A percentile compares a stretch with the other conserved stretches of the same genome.
Evolutionary conservation across 2,888 invertebrate species (phyloP).

Genomic region (Fragum whitleyi): DNA sequence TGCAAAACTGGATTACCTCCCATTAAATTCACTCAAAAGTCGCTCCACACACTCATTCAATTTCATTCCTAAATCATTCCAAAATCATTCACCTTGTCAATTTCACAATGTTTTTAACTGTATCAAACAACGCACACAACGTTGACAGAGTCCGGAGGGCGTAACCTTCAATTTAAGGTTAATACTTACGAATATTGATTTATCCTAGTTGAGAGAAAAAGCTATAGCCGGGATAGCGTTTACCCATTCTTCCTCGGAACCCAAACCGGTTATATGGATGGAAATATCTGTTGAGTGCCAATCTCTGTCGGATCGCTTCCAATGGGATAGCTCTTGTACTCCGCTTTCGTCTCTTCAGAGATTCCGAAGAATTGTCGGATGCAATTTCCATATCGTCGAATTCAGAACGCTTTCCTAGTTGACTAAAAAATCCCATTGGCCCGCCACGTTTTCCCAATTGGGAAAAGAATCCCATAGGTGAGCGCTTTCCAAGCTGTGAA

Average conservation of each 20-base stretch:
- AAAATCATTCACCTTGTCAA: no score
- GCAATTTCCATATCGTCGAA: not conserved
- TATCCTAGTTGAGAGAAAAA: constrained; percentile 35
- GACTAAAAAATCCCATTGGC: constrained; percentile 12
- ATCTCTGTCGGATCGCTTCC: not conserved
- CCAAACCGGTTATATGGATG: constrained; percentile 30
- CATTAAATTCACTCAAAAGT: no score
- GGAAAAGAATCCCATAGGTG: constrained; percentile 9
- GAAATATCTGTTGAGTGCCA: constrained; percentile 10
- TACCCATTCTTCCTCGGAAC: constrained; percentile 34
- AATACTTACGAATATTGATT: no score
- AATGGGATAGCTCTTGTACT: not conserved
- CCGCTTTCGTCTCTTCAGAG: constrained; percentile 11
- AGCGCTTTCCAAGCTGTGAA: constrained; percentile 40
- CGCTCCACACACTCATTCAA: no score
- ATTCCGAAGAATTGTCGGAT: not conserved
- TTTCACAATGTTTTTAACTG: no score
- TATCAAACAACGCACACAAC: no score
- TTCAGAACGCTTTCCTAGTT: constrained; percentile 42
- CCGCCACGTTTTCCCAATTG: constrained; percentile 23
- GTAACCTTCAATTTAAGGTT: no score
- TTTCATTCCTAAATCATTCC: no score
- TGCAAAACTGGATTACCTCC: no score
- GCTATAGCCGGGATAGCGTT: constrained; percentile 27
- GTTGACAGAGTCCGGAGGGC: no score